These are phyloP conservation scores for Periophthalmus magnuspinnatus DNA, from an alignment of 2,797 vertebrate species.

Conservation along the genomic window DNA sequence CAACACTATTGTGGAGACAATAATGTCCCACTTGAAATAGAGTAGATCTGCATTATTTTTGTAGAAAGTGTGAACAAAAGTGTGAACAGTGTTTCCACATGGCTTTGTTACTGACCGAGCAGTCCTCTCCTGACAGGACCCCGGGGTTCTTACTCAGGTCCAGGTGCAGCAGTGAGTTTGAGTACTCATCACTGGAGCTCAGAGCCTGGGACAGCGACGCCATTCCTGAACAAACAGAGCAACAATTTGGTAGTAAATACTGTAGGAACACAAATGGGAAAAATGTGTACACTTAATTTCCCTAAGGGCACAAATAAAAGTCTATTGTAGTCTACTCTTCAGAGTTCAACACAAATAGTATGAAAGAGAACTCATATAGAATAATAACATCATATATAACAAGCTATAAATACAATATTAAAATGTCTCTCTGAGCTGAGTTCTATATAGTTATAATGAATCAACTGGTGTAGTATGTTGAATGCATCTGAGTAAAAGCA, in stretches of 20 bases:
- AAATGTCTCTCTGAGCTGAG: neutral
- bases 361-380: neutral
- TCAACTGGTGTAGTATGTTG: neutral
- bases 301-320: neutral
- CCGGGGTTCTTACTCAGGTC: slow-evolving; percentile 92
- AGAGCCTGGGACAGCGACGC: slow-evolving; percentile 88
- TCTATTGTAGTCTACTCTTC: neutral
- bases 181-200: slow-evolving; percentile 87
- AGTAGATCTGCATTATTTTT: neutral
- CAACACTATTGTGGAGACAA: neutral
- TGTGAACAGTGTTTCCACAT: slow-evolving; percentile 35
- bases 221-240: slow-evolving; percentile 63
- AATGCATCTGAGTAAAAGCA: neutral
- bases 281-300: neutral
- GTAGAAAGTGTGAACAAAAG: too few relatives aligned
- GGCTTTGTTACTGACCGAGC: slow-evolving; percentile 79
- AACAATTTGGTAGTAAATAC: neutral
- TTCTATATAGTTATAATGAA: neutral
- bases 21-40: neutral
- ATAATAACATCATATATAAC: neutral
- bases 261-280: neutral
- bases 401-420: neutral
- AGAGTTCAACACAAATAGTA: neutral
- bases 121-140: slow-evolving; percentile 87
- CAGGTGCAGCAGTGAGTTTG: slow-evolving; percentile 89